Evolutionary conservation across 1,140 invertebrate genomes (phyloP), one percentile per base, ranked within the genome.

Genomic region (Pogonus chalceus): DNA sequence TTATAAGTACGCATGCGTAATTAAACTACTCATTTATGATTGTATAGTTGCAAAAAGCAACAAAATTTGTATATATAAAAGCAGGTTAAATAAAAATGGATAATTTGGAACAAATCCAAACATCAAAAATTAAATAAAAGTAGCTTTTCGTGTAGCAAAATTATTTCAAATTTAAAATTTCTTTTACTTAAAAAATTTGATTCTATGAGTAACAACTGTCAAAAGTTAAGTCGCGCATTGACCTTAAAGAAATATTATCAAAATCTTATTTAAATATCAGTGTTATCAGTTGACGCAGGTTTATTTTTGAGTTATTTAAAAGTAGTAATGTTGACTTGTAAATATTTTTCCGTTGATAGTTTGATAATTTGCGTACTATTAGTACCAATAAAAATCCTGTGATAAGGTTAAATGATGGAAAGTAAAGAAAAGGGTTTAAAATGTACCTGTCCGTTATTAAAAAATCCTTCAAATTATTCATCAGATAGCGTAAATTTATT

Each of bases 401-500:
- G 37, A 43, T 43, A 12, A 43, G 37, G 37, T 43, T 43, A 12
- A 43, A 16, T 43, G 37, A 43, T 43, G 37, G 37, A 43, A 43
- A 43, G 37, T 18, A 43, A 12, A 43, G 37, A 43, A 18, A 43
- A 43, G 31, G 23, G n/a, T 14, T 31, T 9, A 10, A 1, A 59
- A 31, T 58, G 54, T 53, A 53, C 68, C 26, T 74, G 72, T 58
- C 69, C 74, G 18, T 61, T 77, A 51, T 62, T 78, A 49, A 60
- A 68, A 56, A 66, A 77, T 65, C 69, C 68, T 21, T 54, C 60
- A 7, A 56, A 71, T 62, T 96, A 96, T 72, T 79, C 82, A 67
- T 90, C 92, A 16, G 93, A 97, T 70, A 90, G 89, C 18, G 83
- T 92, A 50, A 90, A 97, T 74, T 76, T 97, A 12, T 82, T 86